Conservation (phyloP, 2,888 invertebrate genomes). For the Cataglyphis rosenhaueri region DNA sequence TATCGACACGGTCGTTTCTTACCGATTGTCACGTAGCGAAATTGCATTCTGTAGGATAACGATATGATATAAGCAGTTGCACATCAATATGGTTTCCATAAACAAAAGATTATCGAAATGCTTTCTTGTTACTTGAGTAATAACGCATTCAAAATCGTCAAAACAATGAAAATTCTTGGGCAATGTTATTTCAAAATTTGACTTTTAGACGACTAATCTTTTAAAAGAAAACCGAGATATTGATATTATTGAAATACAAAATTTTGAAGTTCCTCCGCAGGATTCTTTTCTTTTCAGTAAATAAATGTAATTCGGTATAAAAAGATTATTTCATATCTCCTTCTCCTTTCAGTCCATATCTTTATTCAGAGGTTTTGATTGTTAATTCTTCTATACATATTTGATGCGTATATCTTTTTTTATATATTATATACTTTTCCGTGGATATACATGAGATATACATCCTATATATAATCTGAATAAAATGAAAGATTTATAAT, state of each 20-base stretch:
- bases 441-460: too few relatives aligned
- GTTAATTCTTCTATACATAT: too few relatives aligned
- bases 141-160: not conserved
- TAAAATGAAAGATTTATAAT: not conserved
- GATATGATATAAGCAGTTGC: not conserved
- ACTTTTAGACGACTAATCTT: not conserved
- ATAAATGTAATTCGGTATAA: too few relatives aligned
- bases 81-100: not conserved
- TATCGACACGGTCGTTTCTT: not conserved
- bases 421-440: too few relatives aligned
- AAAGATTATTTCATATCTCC: too few relatives aligned
- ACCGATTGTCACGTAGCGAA: slow-evolving; percentile 41
- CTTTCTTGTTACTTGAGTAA: not conserved
- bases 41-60: slow-evolving; percentile 13
- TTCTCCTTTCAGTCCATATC: too few relatives aligned
- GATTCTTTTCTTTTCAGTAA: not conserved
- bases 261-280: not conserved
- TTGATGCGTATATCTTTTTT: too few relatives aligned
- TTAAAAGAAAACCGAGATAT: not conserved
- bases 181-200: not conserved
- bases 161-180: not conserved
- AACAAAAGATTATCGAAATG: slow-evolving; percentile 1
- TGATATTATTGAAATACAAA: not conserved
- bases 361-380: too few relatives aligned
- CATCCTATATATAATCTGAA: too few relatives aligned